Percentiles rank a stretch among this genome's conserved stretches.
phyloP scores from a whole-genome alignment of 2,797 vertebrate genomes.

The Heteromormyrus szaboi region DNA sequence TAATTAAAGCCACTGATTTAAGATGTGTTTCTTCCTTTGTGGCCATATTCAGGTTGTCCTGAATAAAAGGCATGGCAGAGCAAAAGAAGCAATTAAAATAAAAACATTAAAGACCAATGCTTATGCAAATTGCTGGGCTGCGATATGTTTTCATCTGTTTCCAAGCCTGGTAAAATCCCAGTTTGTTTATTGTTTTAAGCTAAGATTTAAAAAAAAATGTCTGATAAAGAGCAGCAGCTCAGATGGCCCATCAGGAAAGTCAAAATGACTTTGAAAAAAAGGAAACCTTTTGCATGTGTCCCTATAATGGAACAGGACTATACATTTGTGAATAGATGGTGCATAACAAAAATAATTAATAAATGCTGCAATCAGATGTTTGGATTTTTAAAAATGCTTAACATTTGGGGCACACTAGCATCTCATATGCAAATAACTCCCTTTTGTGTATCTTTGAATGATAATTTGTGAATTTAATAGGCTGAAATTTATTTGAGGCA shows the following conservation, averaged over 20 bases:
- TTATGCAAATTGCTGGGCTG: background rate
- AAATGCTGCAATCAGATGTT: background rate
- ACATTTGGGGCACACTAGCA: background rate
- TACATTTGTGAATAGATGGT: background rate
- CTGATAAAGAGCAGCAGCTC: background rate
- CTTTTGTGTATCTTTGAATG: slow-evolving; percentile 26
- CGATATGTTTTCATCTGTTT: background rate
- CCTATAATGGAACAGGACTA: background rate
- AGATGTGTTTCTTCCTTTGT: background rate
- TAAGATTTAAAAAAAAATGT: background rate
- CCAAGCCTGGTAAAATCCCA: background rate
- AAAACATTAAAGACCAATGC: background rate
- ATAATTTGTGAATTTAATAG: slow-evolving; percentile 30
- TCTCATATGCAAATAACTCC: slow-evolving; percentile 46
- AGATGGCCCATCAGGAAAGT: background rate
- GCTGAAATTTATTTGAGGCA: slow-evolving; percentile 10
- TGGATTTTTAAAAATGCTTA: background rate
- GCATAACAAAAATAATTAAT: background rate
- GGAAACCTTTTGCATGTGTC: background rate
- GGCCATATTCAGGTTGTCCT: background rate
- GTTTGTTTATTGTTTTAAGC: background rate
- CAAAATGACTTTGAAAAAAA: background rate
- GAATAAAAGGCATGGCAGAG: background rate
- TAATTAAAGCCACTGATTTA: background rate
- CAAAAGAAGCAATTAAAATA: background rate